These are phyloP conservation scores for Macrobrachium rosenbergii DNA, from an alignment of 1,140 invertebrate genomes.

Conservation along the genomic window DNA sequence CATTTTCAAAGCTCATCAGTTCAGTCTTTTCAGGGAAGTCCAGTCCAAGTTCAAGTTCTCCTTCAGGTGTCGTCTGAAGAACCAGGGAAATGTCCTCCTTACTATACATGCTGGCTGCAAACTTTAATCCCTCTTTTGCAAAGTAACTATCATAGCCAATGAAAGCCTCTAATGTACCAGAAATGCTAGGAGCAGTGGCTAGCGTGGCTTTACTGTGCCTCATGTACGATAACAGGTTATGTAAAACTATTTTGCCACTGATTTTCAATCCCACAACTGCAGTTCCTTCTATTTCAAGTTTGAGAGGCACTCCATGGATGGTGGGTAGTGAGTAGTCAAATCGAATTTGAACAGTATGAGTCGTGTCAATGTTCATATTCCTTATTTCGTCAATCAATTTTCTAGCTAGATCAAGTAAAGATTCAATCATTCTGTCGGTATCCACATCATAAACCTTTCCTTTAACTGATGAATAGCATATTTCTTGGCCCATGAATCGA, in stretches of 20 bases:
- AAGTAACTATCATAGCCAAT: constrained; percentile 40
- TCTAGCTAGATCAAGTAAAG: background rate
- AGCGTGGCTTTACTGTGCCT: background rate
- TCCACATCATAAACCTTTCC: constrained; percentile 1
- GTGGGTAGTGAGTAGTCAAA: constrained; percentile 43
- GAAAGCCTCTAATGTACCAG: constrained; percentile 22
- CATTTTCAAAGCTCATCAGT: constrained; percentile 17
- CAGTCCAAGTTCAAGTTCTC: constrained; percentile 25
- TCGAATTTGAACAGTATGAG: constrained; percentile 7
- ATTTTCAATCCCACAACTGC: constrained; percentile 39
- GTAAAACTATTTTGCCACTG: constrained; percentile 7
- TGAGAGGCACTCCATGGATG: constrained; percentile 45
- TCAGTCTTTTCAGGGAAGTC: constrained; percentile 46
- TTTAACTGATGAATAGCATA: constrained; percentile 18
- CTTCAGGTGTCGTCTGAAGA: background rate
- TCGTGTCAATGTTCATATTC: background rate
- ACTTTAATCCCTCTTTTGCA: constrained; percentile 19
- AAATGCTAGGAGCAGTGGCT: constrained; percentile 5
- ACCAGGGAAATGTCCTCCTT: constrained; percentile 11
- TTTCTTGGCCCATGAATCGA: constrained; percentile 47
- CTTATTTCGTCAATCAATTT: background rate
- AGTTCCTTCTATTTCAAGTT: constrained; percentile 10
- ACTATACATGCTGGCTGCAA: background rate
- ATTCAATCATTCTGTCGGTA: background rate
- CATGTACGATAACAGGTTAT: background rate